These are phyloP conservation scores for Seriola quinqueradiata DNA, from an alignment of 2,113 vertebrate genomes.

Conservation along the genomic window DNA sequence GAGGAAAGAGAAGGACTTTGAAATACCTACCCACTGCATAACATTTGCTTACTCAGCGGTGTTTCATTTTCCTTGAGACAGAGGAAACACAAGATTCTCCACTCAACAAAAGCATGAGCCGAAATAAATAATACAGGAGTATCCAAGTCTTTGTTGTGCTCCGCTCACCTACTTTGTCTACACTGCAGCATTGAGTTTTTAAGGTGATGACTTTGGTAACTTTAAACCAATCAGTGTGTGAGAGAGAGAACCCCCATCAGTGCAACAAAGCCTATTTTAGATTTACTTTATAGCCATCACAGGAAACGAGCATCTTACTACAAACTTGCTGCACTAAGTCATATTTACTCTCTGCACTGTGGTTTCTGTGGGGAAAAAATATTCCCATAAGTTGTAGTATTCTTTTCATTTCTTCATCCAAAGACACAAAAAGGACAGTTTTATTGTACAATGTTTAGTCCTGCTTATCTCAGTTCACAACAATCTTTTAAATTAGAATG, in stretches of 20 bases:
- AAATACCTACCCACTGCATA: conserved; percentile 76
- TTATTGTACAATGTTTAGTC: conserved; percentile 16
- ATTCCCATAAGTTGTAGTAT: conserved; percentile 10
- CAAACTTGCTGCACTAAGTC: conserved; percentile 51
- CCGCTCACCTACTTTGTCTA: conserved; percentile 77
- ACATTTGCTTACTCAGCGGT: conserved; percentile 83
- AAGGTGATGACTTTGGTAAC: conserved; percentile 80
- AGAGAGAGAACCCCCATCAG: conserved; percentile 37
- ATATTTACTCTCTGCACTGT: conserved; percentile 40
- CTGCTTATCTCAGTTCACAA: conserved; percentile 28
- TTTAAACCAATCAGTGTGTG: conserved; percentile 71
- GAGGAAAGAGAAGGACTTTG: conserved; percentile 76
- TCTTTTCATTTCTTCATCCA: conserved; percentile 19
- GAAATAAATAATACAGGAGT: conserved; percentile 81
- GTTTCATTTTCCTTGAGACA: conserved; percentile 76
- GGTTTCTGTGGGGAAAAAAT: conserved; percentile 36
- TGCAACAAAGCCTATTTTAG: conserved; percentile 51
- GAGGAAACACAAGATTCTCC: conserved; percentile 74
- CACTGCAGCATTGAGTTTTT: conserved; percentile 77
- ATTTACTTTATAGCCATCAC: conserved; percentile 53
- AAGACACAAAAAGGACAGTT: conserved; percentile 16
- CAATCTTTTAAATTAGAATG: conserved; percentile 19
- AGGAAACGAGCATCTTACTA: conserved; percentile 26
- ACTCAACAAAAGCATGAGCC: conserved; percentile 77
- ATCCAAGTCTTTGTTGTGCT: conserved; percentile 78